phyloP scores from a whole-genome alignment of 2,797 vertebrate species.

The Anableps anableps region DNA sequence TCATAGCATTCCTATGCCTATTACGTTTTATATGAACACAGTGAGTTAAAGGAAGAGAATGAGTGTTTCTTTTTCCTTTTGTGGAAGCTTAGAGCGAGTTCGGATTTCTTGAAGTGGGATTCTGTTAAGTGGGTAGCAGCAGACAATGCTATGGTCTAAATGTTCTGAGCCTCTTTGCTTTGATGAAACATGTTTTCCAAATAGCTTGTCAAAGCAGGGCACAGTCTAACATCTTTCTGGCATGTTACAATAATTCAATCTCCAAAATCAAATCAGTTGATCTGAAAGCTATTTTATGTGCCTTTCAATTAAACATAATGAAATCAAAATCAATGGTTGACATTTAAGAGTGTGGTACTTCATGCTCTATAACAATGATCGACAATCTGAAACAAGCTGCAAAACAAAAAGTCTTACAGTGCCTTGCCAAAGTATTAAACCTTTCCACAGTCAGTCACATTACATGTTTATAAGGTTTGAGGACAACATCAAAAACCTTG shows the following conservation, averaged over 20 bases:
- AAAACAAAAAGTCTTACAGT: neutral
- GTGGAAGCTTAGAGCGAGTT: neutral
- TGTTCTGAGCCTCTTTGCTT: neutral
- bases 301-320: neutral
- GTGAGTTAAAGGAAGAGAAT: too few relatives aligned
- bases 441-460: neutral
- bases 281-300: neutral
- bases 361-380: neutral
- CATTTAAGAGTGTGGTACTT: neutral
- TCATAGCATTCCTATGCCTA: too few relatives aligned
- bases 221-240: neutral
- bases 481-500: too few relatives aligned
- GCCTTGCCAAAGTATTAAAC: neutral
- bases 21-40: too few relatives aligned
- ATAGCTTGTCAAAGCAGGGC: neutral
- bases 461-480: too few relatives aligned
- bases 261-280: neutral
- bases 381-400: neutral
- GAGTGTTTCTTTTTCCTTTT: neutral
- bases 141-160: neutral
- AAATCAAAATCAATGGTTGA: neutral
- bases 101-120: neutral
- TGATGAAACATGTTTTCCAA: neutral
- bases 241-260: neutral
- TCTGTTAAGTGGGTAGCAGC: too few relatives aligned